Percentiles rank a stretch among this genome's conserved stretches.
phyloP scores from a whole-genome alignment of 2,113 vertebrate genomes.

The Epinephelus moara region DNA sequence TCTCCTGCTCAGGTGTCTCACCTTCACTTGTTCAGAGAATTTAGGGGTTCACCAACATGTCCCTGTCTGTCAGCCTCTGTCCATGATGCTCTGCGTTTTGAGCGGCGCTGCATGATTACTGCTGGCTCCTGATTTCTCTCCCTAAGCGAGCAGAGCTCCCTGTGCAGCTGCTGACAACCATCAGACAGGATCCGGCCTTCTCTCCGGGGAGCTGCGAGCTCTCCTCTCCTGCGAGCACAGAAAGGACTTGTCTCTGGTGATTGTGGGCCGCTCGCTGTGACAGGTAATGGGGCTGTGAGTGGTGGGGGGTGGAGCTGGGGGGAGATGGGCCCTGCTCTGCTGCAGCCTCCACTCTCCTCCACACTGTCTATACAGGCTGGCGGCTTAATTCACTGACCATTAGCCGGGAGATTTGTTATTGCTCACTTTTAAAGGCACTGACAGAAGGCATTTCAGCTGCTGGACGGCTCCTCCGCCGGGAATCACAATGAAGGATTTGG shows the following conservation, averaged over 20 bases:
- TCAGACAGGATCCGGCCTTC: constrained; percentile 36
- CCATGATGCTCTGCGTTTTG: too few species aligned
- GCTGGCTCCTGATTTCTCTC: too few species aligned
- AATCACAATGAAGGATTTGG: constrained; percentile 53
- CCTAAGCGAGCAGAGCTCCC: too few species aligned
- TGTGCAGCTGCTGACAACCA: constrained; percentile 42
- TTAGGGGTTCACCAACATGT: constrained; percentile 21
- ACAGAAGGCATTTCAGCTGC: constrained; percentile 63
- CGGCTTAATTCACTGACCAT: constrained; percentile 76
- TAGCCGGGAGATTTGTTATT: constrained; percentile 79
- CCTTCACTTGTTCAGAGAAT: constrained; percentile 10
- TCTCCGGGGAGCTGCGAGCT: constrained; percentile 39
- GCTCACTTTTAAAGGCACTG: constrained; percentile 65
- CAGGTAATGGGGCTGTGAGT: constrained; percentile 41
- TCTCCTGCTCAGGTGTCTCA: background rate
- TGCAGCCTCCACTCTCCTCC: constrained; percentile 10
- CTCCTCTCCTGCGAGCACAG: constrained; percentile 43
- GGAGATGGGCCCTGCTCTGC: background rate
- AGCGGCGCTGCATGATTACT: background rate
- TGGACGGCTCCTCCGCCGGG: constrained; percentile 52
- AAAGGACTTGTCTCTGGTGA: constrained; percentile 74
- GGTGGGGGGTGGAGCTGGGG: background rate
- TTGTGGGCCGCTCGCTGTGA: constrained; percentile 54
- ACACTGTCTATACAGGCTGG: constrained; percentile 52
- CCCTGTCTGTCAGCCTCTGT: constrained; percentile 37